Evolutionary conservation across 2,113 vertebrate species (phyloP).

Genomic region (Heloderma charlesbogerti): DNA sequence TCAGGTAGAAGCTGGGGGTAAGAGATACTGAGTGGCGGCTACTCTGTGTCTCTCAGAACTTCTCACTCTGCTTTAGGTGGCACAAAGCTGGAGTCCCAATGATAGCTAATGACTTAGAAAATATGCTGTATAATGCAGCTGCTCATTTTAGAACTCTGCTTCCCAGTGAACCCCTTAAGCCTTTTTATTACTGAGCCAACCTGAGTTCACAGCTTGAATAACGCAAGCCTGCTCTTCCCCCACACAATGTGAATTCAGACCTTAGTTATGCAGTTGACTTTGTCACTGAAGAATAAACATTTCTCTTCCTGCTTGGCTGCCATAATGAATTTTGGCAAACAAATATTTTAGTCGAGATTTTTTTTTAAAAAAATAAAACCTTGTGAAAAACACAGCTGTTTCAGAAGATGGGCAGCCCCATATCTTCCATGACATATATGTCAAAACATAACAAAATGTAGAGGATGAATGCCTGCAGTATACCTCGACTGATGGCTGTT

Average conservation of each 20-base stretch:
- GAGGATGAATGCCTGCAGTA: neutral
- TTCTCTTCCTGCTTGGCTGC: slow-evolving; percentile 4
- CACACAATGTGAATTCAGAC: neutral
- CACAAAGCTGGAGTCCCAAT: neutral
- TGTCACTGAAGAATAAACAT: accelerated
- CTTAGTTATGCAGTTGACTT: neutral
- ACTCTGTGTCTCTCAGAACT: neutral
- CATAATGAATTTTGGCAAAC: neutral
- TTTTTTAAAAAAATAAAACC: neutral
- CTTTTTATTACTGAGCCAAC: neutral
- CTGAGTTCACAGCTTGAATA: neutral
- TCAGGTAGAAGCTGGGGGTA: neutral
- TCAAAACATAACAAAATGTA: neutral
- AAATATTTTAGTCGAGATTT: neutral
- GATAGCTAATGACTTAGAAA: neutral
- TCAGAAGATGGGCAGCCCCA: neutral
- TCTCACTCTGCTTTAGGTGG: neutral
- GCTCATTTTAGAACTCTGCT: neutral
- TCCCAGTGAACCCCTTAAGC: neutral
- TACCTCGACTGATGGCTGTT: neutral
- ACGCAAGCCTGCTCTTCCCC: neutral
- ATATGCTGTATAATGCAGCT: neutral
- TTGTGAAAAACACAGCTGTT: neutral
- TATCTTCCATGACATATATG: neutral
- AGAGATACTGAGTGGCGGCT: neutral